Evolutionary conservation across 2,797 vertebrate genomes (phyloP).

Genomic region (Pristis pectinata): DNA sequence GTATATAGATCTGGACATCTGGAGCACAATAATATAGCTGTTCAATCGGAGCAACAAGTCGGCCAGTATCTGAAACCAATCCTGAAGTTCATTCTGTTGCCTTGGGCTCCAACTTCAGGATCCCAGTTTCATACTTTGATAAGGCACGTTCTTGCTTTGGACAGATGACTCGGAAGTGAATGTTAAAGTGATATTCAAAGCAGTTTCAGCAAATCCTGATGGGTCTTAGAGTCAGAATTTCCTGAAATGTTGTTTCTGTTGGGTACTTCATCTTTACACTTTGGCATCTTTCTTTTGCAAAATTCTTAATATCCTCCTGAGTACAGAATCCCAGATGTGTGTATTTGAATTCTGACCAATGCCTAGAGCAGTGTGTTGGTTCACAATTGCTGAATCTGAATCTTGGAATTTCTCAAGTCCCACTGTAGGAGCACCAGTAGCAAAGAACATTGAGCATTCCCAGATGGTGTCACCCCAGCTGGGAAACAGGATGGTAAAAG

Average conservation of each 20-base stretch:
- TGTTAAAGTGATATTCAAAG: neutral
- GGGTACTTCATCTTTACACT: neutral
- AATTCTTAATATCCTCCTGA: neutral
- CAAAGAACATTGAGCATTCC: neutral
- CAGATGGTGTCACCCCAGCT: no score
- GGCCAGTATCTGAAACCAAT: neutral
- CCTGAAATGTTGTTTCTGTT: neutral
- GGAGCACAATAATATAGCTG: neutral
- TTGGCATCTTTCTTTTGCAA: neutral
- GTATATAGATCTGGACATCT: neutral
- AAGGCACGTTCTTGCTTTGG: neutral
- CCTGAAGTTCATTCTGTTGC: neutral
- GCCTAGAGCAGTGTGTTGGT: neutral
- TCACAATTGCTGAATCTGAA: neutral
- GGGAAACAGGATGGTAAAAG: neutral
- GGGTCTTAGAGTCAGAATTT: neutral
- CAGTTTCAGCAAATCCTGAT: neutral
- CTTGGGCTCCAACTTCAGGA: neutral
- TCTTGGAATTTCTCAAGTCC: neutral
- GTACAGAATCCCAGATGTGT: neutral
- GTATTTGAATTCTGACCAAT: neutral
- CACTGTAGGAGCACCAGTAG: neutral
- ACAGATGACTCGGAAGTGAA: neutral
- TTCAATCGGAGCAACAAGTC: neutral
- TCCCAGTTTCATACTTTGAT: neutral